These are phyloP conservation scores for Gallinago media DNA, from an alignment of 2,113 vertebrate genomes.

Conservation along the genomic window DNA sequence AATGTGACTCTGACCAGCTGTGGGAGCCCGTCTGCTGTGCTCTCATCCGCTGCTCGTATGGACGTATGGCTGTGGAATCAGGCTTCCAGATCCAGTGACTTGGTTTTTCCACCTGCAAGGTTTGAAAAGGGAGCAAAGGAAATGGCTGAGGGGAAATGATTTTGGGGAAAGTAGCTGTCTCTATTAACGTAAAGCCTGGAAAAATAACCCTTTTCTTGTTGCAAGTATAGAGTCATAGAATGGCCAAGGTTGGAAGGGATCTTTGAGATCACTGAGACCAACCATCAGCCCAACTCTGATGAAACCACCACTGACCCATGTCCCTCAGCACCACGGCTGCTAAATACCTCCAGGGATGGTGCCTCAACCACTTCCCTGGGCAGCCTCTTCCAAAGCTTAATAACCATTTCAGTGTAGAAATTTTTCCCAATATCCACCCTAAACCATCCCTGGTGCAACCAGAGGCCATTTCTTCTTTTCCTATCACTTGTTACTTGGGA, in stretches of 20 bases:
- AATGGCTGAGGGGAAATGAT: neutral
- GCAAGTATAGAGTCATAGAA: too few relatives aligned
- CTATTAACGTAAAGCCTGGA: neutral
- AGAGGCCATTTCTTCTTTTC: neutral
- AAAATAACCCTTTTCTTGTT: too few relatives aligned
- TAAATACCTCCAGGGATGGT: neutral
- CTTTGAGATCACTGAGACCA: neutral
- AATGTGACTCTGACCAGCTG: neutral
- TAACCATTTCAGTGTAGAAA: neutral
- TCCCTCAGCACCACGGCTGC: neutral
- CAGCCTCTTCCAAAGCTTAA: neutral
- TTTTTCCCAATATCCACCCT: neutral
- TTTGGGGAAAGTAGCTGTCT: neutral
- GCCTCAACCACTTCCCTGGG: neutral
- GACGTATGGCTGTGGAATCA: neutral
- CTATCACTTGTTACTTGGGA: neutral
- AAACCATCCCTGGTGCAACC: neutral
- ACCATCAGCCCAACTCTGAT: neutral
- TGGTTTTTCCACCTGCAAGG: neutral
- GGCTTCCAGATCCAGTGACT: neutral
- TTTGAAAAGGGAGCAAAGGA: neutral
- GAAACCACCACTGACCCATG: neutral
- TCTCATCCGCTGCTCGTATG: fast-evolving
- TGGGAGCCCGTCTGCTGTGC: too few relatives aligned
- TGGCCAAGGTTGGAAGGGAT: neutral